A percentile compares a stretch with the other conserved stretches of the same genome.
Evolutionary conservation across 2,113 vertebrate genomes (phyloP).

Genomic region (Camarhynchus parvulus): DNA sequence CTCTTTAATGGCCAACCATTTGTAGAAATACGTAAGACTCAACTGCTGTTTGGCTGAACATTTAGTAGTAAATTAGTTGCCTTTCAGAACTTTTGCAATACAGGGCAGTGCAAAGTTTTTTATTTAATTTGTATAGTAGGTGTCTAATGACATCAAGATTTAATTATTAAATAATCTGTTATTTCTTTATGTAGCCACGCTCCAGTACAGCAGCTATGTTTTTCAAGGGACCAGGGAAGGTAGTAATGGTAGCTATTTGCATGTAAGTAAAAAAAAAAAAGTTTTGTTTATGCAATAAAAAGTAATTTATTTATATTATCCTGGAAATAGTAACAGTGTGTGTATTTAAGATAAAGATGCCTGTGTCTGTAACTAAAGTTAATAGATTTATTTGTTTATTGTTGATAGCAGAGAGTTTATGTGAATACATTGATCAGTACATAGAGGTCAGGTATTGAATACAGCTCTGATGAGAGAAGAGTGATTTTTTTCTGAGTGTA

Average conservation of each 20-base stretch:
- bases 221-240: constrained; percentile 94
- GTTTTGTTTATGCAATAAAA: constrained; percentile 3
- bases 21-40: neutral
- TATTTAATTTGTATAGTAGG: neutral
- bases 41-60: neutral
- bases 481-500: neutral
- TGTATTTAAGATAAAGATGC: neutral
- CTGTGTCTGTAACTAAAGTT: neutral
- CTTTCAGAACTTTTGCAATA: neutral
- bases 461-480: neutral
- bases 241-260: constrained; percentile 98
- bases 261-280: constrained; percentile 85
- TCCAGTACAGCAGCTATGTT: constrained; percentile 85
- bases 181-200: constrained; percentile 83
- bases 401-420: neutral
- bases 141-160: neutral
- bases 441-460: neutral
- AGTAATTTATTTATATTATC: neutral
- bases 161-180: neutral
- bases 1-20: neutral
- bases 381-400: neutral
- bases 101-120: neutral
- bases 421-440: neutral
- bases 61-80: neutral
- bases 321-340: neutral